Percentiles rank a stretch among this genome's conserved stretches.
Evolutionary conservation across 2,888 invertebrate species (phyloP).

Genomic region (Priocnemis perturbator): DNA sequence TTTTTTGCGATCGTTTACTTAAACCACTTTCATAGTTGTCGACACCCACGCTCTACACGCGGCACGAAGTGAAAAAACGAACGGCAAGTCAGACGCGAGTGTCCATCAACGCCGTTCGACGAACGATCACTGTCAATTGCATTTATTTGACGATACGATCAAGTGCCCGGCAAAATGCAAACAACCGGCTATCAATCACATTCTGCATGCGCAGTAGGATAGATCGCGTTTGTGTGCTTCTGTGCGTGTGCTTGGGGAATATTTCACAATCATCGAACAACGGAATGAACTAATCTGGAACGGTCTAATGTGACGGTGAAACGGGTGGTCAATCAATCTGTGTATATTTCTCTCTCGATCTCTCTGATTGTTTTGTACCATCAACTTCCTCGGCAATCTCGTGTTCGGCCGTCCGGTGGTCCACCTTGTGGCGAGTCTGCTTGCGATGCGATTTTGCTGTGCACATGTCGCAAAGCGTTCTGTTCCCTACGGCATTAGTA

Average conservation of each 20-base stretch:
- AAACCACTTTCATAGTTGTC: too few relatives aligned
- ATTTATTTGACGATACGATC: too few relatives aligned
- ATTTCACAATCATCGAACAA: background rate
- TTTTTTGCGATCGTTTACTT: too few relatives aligned
- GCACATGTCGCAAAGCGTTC: slow-evolving; percentile 92
- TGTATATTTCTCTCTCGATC: slow-evolving; percentile 1
- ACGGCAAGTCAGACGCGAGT: too few relatives aligned
- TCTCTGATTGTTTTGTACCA: slow-evolving; percentile 62
- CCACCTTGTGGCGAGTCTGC: slow-evolving; percentile 81
- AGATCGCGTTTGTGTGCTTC: slow-evolving; percentile 1
- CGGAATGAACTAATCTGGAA: slow-evolving; percentile 4
- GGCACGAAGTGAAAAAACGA: too few relatives aligned
- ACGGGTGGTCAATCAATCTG: slow-evolving; percentile 1
- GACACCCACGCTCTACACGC: too few relatives aligned
- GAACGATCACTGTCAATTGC: too few relatives aligned
- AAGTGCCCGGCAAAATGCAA: too few relatives aligned
- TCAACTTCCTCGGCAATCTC: slow-evolving; percentile 76
- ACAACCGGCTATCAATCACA: too few relatives aligned
- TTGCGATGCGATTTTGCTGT: slow-evolving; percentile 85
- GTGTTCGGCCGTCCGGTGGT: slow-evolving; percentile 70
- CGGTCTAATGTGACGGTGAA: background rate
- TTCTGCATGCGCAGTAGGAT: too few relatives aligned
- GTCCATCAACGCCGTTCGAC: too few relatives aligned
- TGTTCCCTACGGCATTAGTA: slow-evolving; percentile 85
- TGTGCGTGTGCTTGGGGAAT: background rate